Base-by-base conservation (phyloP, 2,797 vertebrate species). In the Coccyzus lansbergi region DNA sequence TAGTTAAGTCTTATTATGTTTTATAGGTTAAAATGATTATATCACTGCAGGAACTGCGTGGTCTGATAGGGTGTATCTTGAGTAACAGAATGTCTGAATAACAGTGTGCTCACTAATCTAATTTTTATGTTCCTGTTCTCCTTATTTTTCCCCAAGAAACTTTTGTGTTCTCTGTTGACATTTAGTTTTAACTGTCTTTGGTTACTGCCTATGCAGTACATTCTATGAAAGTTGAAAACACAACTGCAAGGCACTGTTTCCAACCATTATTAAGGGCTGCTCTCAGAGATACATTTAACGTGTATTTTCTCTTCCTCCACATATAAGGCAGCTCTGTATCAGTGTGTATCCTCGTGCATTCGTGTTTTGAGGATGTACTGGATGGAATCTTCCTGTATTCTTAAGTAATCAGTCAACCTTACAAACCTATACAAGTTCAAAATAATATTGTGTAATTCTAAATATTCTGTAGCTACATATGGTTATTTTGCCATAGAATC, bases 241-340 rank as follows among this genome's bases (percentile, higher is more conserved):
- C 65, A 79, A 42, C 46, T 92, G 76, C 8, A 51, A 91, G 16
- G 34, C 26, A 31, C 18, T 86, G 33, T 24, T 83, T 44, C 25
- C 33, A 59, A 86, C 62, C 2, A 20, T 36, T 68, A 42, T 93
- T 92, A 90, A 71, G 38, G 75, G 14, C 48, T 78, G 25, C 48
- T 83, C 84, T 94, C 55, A 46, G 49, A 90, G 65, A 14, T 83
- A 16, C 10, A 31, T 90, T 70, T 93, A 81, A 28, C 21, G 6
- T 6, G 7, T 88, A n/a, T 96, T 88, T 88, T 74, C 26, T 90
- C 89, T 93, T 96, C 90, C 67, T 79, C 29, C 31, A 19, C 16
- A 13, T 75, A 74, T 48, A 49, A 81, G 60, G 59, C 31, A 92
- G 46, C 25, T 88, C 62, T 91, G 51, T 44, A 82, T 52, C 42